Conservation (phyloP, 2,797 vertebrate genomes). For the Darevskia mixta region DNA sequence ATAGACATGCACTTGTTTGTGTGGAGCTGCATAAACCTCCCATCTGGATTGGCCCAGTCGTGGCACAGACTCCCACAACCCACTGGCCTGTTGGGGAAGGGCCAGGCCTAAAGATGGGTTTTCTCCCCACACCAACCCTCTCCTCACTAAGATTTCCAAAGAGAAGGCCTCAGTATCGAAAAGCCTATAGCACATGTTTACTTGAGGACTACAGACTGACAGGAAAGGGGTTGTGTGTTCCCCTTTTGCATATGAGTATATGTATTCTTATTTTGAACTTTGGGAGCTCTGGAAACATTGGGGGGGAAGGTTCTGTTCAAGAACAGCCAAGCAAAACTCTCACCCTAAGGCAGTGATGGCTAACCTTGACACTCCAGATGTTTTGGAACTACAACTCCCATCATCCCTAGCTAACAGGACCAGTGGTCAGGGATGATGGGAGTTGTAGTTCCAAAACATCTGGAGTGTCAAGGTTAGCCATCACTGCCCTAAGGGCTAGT, state of each 20-base stretch:
- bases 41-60: background rate
- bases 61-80: background rate
- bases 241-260: background rate
- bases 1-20: too few species aligned
- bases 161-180: slow-evolving; percentile 15
- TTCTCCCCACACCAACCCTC: background rate
- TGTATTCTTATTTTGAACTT: background rate
- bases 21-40: background rate
- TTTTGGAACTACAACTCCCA: too few species aligned
- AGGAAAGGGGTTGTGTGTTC: background rate
- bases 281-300: background rate
- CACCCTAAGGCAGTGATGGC: too few species aligned
- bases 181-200: background rate
- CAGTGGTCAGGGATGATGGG: too few species aligned
- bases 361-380: too few species aligned
- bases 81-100: background rate
- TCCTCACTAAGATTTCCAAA: background rate
- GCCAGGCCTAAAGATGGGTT: background rate
- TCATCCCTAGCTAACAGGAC: too few species aligned
- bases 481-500: too few species aligned
- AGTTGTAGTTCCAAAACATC: too few species aligned
- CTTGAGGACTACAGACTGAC: too few species aligned
- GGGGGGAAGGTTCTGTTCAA: background rate
- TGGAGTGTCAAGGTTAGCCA: too few species aligned
- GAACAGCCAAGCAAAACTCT: background rate